Conservation (phyloP, 2,797 vertebrate species). For the Alauda arvensis region DNA sequence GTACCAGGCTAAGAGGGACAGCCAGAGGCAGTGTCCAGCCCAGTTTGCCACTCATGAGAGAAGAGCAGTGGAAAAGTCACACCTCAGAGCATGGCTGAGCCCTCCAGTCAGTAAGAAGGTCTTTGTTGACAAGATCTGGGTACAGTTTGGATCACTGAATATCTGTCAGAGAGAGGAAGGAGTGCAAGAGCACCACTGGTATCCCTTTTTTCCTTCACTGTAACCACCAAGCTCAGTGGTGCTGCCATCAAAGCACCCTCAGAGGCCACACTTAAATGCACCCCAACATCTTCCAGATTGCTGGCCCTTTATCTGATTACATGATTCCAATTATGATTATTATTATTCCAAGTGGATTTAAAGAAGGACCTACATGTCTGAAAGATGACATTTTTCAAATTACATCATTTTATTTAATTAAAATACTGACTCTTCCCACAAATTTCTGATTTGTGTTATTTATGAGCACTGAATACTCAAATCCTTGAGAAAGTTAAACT, state of each 20-base stretch:
- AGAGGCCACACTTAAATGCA: background rate
- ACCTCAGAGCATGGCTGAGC: background rate
- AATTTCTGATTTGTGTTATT: background rate
- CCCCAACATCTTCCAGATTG: background rate
- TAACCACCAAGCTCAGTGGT: background rate
- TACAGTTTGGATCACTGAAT: background rate
- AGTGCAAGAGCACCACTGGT: background rate
- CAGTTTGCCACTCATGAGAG: background rate
- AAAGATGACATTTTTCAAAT: background rate
- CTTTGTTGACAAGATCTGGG: background rate
- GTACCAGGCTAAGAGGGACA: background rate
- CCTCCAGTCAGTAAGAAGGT: background rate
- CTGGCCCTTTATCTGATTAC: background rate
- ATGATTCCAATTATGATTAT: background rate
- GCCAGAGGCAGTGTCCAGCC: background rate
- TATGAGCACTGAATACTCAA: background rate
- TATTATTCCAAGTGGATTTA: background rate
- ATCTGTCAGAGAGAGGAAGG: background rate
- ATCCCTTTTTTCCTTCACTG: background rate
- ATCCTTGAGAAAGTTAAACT: background rate
- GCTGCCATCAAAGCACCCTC: background rate
- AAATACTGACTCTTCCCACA: background rate
- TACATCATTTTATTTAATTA: background rate
- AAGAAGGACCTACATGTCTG: background rate
- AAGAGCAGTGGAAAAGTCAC: background rate